A percentile compares a stretch with the other conserved stretches of the same genome.
Evolutionary conservation across 2,888 invertebrate species (phyloP).

Genomic region (Sclerodermus sp.): DNA sequence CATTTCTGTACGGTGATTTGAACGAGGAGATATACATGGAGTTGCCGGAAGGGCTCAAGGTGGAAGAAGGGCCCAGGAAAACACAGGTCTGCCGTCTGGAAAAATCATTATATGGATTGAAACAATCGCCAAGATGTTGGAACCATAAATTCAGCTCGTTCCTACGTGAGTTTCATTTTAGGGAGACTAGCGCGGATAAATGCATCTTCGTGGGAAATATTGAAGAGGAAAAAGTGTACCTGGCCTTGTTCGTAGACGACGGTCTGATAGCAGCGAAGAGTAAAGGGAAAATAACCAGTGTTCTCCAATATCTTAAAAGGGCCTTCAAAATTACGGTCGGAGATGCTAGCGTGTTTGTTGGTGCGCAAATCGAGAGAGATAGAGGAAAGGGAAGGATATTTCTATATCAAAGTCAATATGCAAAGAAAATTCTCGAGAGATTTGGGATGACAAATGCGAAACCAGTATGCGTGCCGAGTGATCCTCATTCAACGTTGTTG

Average conservation of each 20-base stretch:
- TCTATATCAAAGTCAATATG: constrained; percentile 17
- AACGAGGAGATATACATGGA: neutral
- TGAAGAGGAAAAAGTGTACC: neutral
- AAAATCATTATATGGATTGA: constrained; percentile 13
- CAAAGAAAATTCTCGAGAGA: constrained; percentile 11
- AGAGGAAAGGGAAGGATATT: neutral
- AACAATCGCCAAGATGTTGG: constrained; percentile 13
- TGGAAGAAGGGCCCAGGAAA: neutral
- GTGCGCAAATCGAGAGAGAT: constrained; percentile 14
- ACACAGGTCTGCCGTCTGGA: constrained; percentile 3
- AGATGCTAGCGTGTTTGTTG: constrained; percentile 5
- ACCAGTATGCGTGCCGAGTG: constrained; percentile 14
- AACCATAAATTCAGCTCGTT: constrained; percentile 5
- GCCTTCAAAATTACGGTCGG: constrained; percentile 5
- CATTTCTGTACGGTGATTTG: neutral
- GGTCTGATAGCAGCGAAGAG: constrained; percentile 4
- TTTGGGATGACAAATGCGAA: constrained; percentile 16
- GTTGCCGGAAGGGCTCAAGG: neutral
- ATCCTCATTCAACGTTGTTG: constrained; percentile 15
- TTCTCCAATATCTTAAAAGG: neutral
- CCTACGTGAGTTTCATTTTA: constrained; percentile 1
- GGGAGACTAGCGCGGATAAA: constrained; percentile 7
- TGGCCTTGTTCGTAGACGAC: constrained; percentile 15
- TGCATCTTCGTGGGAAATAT: constrained; percentile 11
- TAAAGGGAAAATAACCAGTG: neutral